A percentile compares a stretch with the other conserved stretches of the same genome.
Conservation (phyloP, 2,797 vertebrate genomes). For the Ara ararauna region DNA sequence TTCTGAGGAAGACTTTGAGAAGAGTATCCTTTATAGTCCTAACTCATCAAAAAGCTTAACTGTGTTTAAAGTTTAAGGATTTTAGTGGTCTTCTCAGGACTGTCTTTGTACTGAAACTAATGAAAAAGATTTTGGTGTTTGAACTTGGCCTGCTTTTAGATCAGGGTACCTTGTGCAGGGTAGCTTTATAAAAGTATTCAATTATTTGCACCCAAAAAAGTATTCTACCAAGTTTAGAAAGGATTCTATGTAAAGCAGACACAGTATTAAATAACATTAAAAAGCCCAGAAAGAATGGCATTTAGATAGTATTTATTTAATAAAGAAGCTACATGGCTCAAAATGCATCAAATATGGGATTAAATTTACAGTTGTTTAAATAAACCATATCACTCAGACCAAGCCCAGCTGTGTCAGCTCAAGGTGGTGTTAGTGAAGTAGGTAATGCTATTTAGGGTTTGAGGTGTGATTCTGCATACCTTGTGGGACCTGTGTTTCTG, state of each 20-base stretch:
- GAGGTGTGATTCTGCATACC: background rate
- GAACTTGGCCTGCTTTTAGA: background rate
- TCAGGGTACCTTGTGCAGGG: background rate
- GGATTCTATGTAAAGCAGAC: background rate
- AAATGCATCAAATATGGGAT: background rate
- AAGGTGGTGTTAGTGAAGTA: background rate
- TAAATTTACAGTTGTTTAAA: background rate
- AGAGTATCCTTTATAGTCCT: background rate
- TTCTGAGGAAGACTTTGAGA: background rate
- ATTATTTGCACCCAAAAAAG: background rate
- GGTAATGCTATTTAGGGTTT: background rate
- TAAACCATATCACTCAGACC: background rate
- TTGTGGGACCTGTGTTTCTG: background rate
- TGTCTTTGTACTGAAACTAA: background rate
- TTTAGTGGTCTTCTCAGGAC: background rate
- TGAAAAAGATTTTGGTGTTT: background rate
- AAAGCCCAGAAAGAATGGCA: background rate
- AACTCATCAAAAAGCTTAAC: background rate
- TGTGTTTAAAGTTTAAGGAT: background rate
- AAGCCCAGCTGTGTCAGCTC: background rate
- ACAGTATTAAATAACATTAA: background rate
- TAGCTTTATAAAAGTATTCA: background rate
- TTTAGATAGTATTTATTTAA: background rate
- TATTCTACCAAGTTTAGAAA: background rate
- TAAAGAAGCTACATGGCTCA: background rate